phyloP scores from a whole-genome alignment of 2,113 vertebrate genomes.

The Amia ocellicauda region DNA sequence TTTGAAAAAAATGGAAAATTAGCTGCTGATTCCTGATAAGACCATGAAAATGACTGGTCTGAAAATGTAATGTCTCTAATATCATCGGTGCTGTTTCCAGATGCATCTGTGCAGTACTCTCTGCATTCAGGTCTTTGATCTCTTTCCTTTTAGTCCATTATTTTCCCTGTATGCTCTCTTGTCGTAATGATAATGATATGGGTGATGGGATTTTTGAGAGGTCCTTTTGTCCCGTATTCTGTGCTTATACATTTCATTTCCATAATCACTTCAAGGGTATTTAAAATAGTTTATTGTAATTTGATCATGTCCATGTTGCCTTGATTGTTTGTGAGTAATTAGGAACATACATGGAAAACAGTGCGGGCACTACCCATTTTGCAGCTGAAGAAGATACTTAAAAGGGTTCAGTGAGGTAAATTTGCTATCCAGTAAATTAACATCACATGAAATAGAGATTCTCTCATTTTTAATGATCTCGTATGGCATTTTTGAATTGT shows the following conservation, averaged over 20 bases:
- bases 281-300: slow-evolving; percentile 3
- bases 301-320: not conserved
- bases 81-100: not conserved
- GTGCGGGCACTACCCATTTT: not conserved
- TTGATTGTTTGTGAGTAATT: slow-evolving; percentile 33
- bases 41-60: too few relatives aligned
- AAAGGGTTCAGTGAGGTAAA: not conserved
- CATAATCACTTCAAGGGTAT: slow-evolving; percentile 28
- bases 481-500: not conserved
- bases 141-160: not conserved
- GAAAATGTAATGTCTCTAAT: not conserved
- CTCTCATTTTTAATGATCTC: too few relatives aligned
- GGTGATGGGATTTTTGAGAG: slow-evolving; percentile 37
- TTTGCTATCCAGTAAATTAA: not conserved
- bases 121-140: slow-evolving; percentile 14
- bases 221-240: slow-evolving; percentile 39
- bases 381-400: not conserved
- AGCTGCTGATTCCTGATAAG: too few relatives aligned
- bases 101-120: not conserved
- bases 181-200: slow-evolving; percentile 46
- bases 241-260: slow-evolving; percentile 52
- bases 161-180: slow-evolving; percentile 7
- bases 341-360: slow-evolving; percentile 11
- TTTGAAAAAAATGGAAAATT: too few relatives aligned
- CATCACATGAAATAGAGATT: not conserved